Evolutionary conservation across 2,888 invertebrate genomes (phyloP).

Genomic region (Agonopterix arenella): DNA sequence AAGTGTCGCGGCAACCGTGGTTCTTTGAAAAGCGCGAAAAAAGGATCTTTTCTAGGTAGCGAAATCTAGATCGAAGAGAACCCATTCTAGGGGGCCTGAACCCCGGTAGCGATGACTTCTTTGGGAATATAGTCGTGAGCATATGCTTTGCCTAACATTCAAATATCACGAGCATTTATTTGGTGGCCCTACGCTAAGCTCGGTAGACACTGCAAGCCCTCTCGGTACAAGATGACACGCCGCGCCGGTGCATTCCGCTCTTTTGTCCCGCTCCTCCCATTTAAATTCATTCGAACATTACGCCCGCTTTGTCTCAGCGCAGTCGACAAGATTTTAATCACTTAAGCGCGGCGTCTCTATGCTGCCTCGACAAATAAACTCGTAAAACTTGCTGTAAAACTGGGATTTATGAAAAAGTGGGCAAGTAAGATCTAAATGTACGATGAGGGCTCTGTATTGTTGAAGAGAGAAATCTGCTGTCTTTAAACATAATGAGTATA

Average conservation of each 20-base stretch:
- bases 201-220: constrained; percentile 14
- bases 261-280: constrained; percentile 54
- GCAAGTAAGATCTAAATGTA: too few relatives aligned
- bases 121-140: too few relatives aligned
- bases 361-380: constrained; percentile 19
- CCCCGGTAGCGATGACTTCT: too few relatives aligned
- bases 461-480: too few relatives aligned
- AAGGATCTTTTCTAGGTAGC: too few relatives aligned
- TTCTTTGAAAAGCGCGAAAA: too few relatives aligned
- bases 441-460: too few relatives aligned
- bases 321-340: constrained; percentile 63
- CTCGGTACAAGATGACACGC: constrained; percentile 41
- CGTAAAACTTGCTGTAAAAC: constrained; percentile 4
- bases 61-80: too few relatives aligned
- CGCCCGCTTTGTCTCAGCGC: constrained; percentile 51
- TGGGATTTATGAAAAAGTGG: neutral
- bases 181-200: neutral
- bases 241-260: constrained; percentile 25
- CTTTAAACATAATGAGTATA: too few relatives aligned
- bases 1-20: too few relatives aligned
- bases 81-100: too few relatives aligned
- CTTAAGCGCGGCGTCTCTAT: constrained; percentile 51
- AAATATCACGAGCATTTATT: neutral
- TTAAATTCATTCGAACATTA: constrained; percentile 66
- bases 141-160: neutral